Conservation (phyloP, 2,797 vertebrate species). For the Pangasius sanitwongsei region DNA sequence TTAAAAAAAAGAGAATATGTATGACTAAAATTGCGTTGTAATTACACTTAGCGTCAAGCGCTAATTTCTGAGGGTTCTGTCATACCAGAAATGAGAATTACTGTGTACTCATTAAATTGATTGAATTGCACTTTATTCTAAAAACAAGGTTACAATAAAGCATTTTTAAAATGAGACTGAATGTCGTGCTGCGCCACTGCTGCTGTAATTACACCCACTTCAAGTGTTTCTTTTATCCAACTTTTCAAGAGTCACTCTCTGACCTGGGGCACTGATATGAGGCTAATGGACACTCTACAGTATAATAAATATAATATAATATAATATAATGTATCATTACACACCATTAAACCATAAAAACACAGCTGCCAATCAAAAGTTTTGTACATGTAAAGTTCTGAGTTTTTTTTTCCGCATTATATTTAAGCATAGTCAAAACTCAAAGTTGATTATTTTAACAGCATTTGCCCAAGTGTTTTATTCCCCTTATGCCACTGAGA, state of each 20-base stretch:
- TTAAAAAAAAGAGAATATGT: background rate
- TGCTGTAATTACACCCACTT: conserved; percentile 24
- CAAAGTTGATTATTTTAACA: no score
- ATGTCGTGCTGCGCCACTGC: background rate
- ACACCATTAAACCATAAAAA: background rate
- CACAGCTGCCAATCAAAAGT: background rate
- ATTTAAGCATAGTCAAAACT: no score
- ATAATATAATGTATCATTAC: background rate
- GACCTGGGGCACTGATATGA: background rate
- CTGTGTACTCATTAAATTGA: background rate
- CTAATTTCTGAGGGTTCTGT: background rate
- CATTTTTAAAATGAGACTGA: background rate
- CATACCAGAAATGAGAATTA: no score
- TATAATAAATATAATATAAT: background rate
- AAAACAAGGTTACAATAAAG: conserved; percentile 1
- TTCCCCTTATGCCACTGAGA: no score
- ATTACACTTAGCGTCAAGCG: background rate
- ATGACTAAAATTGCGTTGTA: background rate
- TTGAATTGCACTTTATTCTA: background rate
- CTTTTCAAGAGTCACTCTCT: background rate
- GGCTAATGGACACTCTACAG: background rate
- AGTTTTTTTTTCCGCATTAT: no score
- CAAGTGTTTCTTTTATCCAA: conserved; percentile 24
- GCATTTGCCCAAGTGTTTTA: no score
- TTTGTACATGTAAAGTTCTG: background rate